Base-by-base conservation (phyloP, 1,140 invertebrate species). In the Brachionus rubens region DNA sequence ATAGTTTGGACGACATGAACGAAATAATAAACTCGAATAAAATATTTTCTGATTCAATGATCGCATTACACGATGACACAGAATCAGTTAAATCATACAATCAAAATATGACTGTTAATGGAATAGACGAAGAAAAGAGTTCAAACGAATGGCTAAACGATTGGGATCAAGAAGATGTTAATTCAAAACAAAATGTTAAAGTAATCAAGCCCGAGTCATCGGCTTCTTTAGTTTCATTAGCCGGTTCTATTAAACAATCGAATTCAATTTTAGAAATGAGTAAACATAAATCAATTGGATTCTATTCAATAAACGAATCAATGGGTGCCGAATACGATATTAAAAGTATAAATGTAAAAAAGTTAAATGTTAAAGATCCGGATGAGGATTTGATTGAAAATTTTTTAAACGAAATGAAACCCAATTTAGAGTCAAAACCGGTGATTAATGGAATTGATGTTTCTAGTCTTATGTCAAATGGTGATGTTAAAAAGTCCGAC, bases 31-130 rank as follows among this genome's bases (percentile, higher is more conserved):
- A 72, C 19, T 33, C 28, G 12, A 50, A 72, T 21, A 48, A 54
- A 52, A 36, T 50, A 30, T 33, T 72, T 21, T 50, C 43, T 54
- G 68, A 72, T 50, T 72, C 68, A n/a, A 72, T 72, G 68, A 72
- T 72, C 7, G 68, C 46, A 14, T 50, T 72, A 16, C 68, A 72
- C 9, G 68, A 72, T 41, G 68, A 72, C 9, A 72, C 46, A 1
- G 68, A 72, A 16, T 48, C 46, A 4, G 46, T 36, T 7, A 50
- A 70, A 26, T 47, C 65, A n/a, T 70, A 30, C 28, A 28, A 33
- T 30, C 3, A 12, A 4, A 72, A 48, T 28, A 50, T 14, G 12
- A 48, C 36, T 16, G 24, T 5, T 21, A 30, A 70, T 33, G 67
- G 47, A 52, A 10, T 1, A 46, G 68, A 72, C 3, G 68, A 72